Evolutionary conservation across 2,888 invertebrate genomes (phyloP).

Genomic region (Portevinia maculata): DNA sequence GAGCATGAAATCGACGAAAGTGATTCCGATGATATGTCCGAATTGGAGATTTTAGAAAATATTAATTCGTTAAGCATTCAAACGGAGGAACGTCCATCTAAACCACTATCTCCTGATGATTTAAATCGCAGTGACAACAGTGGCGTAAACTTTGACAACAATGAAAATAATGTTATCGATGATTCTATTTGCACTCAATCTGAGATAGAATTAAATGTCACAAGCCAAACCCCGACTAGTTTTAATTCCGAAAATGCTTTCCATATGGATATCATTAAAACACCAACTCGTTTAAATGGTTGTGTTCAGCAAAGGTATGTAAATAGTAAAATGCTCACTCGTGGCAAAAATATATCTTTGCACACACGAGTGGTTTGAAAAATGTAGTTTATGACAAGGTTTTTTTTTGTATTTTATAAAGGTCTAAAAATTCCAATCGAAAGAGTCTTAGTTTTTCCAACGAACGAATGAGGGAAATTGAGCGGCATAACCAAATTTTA

Average conservation of each 20-base stretch:
- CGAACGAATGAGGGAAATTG: conserved; percentile 85
- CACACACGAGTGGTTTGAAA: no score
- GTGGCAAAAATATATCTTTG: background rate
- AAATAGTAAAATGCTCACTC: background rate
- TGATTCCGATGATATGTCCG: conserved; percentile 32
- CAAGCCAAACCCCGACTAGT: conserved; percentile 77
- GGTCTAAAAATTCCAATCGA: conserved; percentile 40
- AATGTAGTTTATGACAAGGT: no score
- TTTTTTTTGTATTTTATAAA: background rate
- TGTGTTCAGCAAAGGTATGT: conserved; percentile 74
- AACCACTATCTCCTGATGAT: background rate
- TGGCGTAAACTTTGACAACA: background rate
- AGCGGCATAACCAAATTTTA: conserved; percentile 85
- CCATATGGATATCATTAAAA: conserved; percentile 76
- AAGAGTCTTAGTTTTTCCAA: conserved; percentile 83
- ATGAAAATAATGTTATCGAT: background rate
- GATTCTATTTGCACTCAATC: background rate
- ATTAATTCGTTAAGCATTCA: background rate
- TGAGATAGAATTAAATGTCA: conserved; percentile 74
- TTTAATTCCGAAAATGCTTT: conserved; percentile 78
- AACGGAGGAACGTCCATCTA: background rate
- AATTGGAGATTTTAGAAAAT: conserved; percentile 6
- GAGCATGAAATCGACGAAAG: conserved; percentile 58
- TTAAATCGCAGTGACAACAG: background rate
- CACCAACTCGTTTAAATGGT: conserved; percentile 44